Evolutionary conservation across 2,888 invertebrate species (phyloP), one percentile per base, ranked within the genome.

Genomic region (Crocallis elinguaria): DNA sequence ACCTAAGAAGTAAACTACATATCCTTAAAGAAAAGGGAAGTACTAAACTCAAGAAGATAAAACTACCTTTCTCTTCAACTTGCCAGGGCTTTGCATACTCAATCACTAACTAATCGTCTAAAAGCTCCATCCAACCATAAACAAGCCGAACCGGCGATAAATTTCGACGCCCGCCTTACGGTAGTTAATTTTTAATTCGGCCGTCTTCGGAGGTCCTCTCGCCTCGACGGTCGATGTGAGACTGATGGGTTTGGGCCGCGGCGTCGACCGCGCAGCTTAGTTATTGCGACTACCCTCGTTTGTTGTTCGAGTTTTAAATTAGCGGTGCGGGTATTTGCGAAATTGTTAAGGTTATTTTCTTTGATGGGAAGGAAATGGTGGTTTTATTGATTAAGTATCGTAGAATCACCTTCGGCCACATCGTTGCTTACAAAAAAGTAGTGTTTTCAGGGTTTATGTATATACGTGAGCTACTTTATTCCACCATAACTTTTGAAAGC

Each of bases 261-360:
- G 60, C 58, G 63, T 69, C 62, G 85, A 88, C 88, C 88, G 74
- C 82, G 66, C 64, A 75, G 82, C 84, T 90, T 87, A 88, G 81
- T 90, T 89, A 88, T 78, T 70, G 72, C 65, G 76, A 78, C 81
- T 89, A 89, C 89, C 89, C 82, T 88, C 88, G 89, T 90, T 89
- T 86, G 80, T 89, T 79, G 65, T 69, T 67, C 67, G 74, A 69
- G 79, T 86, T 88, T 85, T 84, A 88, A 87, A 89, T 86, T 79
- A 79, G 84, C 77, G 79, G 77, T 77, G 67, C 48, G 61, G 65
- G 54, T 50, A 45, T 44, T 61, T 60, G 53, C 37, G 49, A 57
- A 57, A 65, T 66, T 69, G 68, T 71, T 75, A 36, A 2, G 17
- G 30, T 53, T 71, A 68, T 69, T 75, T 74, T 62, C 66, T 69